Evolutionary conservation across 37 sponge, comb jelly and placozoan genomes (phyloP).

Genomic region (Dysidea cf. avara): DNA sequence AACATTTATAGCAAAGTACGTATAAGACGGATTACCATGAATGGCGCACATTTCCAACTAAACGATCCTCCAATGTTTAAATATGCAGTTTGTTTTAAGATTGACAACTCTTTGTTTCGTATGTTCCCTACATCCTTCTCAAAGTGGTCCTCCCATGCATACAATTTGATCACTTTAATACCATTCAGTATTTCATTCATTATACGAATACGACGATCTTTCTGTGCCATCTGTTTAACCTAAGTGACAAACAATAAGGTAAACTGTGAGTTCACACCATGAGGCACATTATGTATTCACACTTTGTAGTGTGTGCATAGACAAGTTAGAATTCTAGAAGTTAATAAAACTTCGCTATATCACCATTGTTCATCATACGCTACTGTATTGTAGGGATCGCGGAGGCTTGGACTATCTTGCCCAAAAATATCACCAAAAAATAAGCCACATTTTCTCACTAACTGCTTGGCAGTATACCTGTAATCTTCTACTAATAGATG

Average conservation of each 20-base stretch:
- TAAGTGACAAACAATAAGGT: not conserved
- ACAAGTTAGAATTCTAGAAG: no score
- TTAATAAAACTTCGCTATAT: no score
- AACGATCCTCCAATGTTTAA: slow-evolving; percentile 67
- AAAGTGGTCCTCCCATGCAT: slow-evolving; percentile 94
- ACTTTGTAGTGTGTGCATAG: no score
- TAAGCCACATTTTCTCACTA: no score
- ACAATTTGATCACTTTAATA: slow-evolving; percentile 94
- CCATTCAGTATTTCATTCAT: slow-evolving; percentile 93
- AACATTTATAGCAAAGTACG: no score
- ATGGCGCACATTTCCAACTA: slow-evolving; percentile 88
- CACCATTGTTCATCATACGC: no score
- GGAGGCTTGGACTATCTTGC: no score
- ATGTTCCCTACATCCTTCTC: slow-evolving; percentile 60
- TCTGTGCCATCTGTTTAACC: slow-evolving; percentile 61
- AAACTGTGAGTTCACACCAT: not conserved
- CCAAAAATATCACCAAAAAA: no score
- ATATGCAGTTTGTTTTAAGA: slow-evolving; percentile 55
- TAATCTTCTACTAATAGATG: slow-evolving; percentile 17
- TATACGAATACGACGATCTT: slow-evolving; percentile 76
- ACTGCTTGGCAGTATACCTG: no score
- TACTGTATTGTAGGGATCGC: no score
- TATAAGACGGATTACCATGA: slow-evolving; percentile 81
- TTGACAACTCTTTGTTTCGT: slow-evolving; percentile 68
- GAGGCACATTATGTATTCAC: no score